Evolutionary conservation across 2,113 vertebrate genomes (phyloP).

Genomic region (Nesospiza acunhae): DNA sequence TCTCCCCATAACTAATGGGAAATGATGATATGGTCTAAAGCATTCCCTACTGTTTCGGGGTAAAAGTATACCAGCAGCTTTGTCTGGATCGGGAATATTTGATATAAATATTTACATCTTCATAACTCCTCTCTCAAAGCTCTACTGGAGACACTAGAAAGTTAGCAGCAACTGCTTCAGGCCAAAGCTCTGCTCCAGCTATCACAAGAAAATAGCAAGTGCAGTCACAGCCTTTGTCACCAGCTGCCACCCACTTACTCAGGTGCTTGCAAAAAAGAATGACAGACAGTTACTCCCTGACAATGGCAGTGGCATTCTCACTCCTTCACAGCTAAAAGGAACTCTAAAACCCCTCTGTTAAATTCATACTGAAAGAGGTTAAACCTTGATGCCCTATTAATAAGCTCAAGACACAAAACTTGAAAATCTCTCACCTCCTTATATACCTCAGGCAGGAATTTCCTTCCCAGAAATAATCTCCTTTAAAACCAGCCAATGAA

Average conservation of each 20-base stretch:
- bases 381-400: neutral
- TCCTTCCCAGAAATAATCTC: constrained; percentile 5
- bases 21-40: neutral
- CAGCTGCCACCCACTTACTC: constrained; percentile 20
- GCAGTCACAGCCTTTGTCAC: constrained; percentile 1
- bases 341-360: neutral
- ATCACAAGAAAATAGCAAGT: neutral
- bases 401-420: neutral
- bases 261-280: neutral
- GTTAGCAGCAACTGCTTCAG: neutral
- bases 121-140: neutral
- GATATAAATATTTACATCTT: neutral
- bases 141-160: neutral
- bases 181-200: neutral
- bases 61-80: neutral
- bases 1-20: neutral
- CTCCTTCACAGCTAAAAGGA: neutral
- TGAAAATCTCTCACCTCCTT: constrained; percentile 11
- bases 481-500: neutral
- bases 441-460: neutral
- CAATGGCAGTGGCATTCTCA: neutral
- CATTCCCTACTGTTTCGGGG: neutral
- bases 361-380: neutral
- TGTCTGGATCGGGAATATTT: neutral
- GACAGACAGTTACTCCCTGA: neutral